Percentiles rank a stretch among this genome's conserved stretches.
Evolutionary conservation across 2,888 invertebrate genomes (phyloP).

Genomic region (Entomobrya multifasciata): DNA sequence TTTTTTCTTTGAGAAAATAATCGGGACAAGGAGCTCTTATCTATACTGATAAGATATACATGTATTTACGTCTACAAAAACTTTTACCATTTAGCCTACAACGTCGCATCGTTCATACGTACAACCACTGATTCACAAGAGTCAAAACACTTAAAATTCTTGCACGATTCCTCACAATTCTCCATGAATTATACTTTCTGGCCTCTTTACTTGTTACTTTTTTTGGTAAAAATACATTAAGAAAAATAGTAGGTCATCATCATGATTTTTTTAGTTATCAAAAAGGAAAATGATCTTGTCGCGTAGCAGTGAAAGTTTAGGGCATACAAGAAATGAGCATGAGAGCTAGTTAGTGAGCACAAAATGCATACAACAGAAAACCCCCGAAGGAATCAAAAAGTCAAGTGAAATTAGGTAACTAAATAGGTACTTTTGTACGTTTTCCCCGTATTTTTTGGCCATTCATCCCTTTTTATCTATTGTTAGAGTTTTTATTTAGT

Average conservation of each 20-base stretch:
- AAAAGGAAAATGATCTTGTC: constrained; percentile 15
- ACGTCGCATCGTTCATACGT: too few species aligned
- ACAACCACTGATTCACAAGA: constrained; percentile 19
- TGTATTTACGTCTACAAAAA: neutral
- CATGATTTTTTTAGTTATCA: neutral
- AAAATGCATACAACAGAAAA: neutral
- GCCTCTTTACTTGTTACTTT: too few species aligned
- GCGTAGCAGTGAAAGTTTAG: neutral
- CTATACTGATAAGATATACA: neutral
- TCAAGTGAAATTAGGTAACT: constrained; percentile 44
- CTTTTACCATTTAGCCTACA: neutral
- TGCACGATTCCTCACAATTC: constrained; percentile 25
- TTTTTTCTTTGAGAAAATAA: neutral
- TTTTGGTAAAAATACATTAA: too few species aligned
- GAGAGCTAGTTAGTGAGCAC: constrained; percentile 18
- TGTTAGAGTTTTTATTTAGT: neutral
- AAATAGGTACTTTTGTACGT: constrained; percentile 19
- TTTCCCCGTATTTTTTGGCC: neutral
- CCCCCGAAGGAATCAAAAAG: constrained; percentile 41
- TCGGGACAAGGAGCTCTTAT: constrained; percentile 4
- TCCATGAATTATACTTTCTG: too few species aligned
- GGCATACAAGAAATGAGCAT: neutral
- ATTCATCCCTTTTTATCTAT: constrained; percentile 38
- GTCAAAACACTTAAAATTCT: constrained; percentile 29
- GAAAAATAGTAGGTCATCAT: constrained; percentile 44